phyloP scores from a whole-genome alignment of 2,888 invertebrate genomes.

The Orgyia antiqua region DNA sequence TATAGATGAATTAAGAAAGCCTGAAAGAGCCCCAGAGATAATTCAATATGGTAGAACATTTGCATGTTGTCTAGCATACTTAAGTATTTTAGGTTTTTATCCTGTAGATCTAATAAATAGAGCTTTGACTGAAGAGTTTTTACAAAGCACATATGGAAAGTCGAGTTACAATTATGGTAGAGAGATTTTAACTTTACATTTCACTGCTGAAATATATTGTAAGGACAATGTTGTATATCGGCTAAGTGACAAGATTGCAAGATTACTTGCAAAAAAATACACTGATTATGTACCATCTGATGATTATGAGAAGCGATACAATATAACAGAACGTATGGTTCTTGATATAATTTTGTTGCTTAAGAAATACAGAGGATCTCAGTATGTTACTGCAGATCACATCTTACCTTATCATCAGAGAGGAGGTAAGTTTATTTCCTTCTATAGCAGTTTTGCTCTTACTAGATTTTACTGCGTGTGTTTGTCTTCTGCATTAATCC shows the following conservation, averaged over 20 bases:
- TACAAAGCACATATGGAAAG: conserved; percentile 75
- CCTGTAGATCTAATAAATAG: conserved; percentile 78
- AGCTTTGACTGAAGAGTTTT: conserved; percentile 77
- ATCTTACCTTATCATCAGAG: conserved; percentile 83
- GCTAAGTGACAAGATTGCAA: conserved; percentile 62
- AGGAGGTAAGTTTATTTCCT: conserved; percentile 63
- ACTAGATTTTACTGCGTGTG: no score
- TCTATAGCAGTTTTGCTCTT: no score
- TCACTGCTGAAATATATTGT: conserved; percentile 78
- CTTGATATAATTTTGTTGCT: conserved; percentile 75
- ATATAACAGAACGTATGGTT: conserved; percentile 76
- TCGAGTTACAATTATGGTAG: conserved; percentile 62
- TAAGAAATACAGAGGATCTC: conserved; percentile 61
- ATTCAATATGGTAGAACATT: conserved; percentile 77
- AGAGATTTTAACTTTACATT: conserved; percentile 81
- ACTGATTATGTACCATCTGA: conserved; percentile 78
- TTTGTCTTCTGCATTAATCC: no score
- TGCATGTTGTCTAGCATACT: conserved; percentile 79
- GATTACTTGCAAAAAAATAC: conserved; percentile 76
- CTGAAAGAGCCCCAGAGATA: conserved; percentile 75
- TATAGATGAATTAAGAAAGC: conserved; percentile 69
- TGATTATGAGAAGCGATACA: conserved; percentile 68
- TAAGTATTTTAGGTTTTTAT: conserved; percentile 75
- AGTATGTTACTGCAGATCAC: conserved; percentile 73
- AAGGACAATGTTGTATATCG: conserved; percentile 76